phyloP scores from a whole-genome alignment of 1,140 invertebrate species.

The Drosophila ironensis region DNA sequence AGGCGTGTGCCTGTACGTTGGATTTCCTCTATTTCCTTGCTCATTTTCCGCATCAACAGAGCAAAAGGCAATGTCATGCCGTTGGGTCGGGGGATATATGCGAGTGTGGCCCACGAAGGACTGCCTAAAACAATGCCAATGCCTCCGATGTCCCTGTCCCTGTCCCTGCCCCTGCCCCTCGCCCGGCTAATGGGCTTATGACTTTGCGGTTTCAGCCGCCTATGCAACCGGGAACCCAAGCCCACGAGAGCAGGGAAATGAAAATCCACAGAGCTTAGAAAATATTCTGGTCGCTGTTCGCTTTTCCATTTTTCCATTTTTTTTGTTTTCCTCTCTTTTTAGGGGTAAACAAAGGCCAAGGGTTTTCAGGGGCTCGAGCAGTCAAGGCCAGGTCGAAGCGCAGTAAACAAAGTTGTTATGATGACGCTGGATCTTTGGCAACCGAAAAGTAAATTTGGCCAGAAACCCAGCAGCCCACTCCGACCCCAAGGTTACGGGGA shows the following conservation, averaged over 20 bases:
- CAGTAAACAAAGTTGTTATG: slow-evolving; percentile 73
- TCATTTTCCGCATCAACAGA: slow-evolving; percentile 75
- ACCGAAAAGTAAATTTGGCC: slow-evolving; percentile 25
- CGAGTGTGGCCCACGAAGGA: slow-evolving; percentile 34
- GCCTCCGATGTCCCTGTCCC: slow-evolving; percentile 8
- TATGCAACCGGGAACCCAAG: slow-evolving; percentile 25
- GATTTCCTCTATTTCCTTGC: slow-evolving; percentile 62
- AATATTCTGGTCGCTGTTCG: slow-evolving; percentile 41
- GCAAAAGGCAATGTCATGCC: slow-evolving; percentile 61
- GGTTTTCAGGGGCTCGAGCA: slow-evolving; percentile 28
- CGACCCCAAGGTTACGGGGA: slow-evolving; percentile 13
- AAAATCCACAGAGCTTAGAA: slow-evolving; percentile 32
- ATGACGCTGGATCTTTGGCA: slow-evolving; percentile 56
- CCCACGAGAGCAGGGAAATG: slow-evolving; percentile 1
- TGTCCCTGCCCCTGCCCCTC: background rate
- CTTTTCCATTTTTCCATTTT: slow-evolving; percentile 8
- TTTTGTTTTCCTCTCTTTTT: no score
- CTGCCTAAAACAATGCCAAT: slow-evolving; percentile 52
- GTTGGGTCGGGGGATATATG: slow-evolving; percentile 3
- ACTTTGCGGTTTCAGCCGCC: slow-evolving; percentile 65
- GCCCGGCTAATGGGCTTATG: slow-evolving; percentile 69
- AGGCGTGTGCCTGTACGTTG: slow-evolving; percentile 3
- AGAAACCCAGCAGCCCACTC: background rate
- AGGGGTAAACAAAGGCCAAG: slow-evolving; percentile 57
- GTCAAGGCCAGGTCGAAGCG: slow-evolving; percentile 49